A percentile compares a stretch with the other conserved stretches of the same genome.
Evolutionary conservation across 2,888 invertebrate species (phyloP).

Genomic region (Nemapogon koenigi): DNA sequence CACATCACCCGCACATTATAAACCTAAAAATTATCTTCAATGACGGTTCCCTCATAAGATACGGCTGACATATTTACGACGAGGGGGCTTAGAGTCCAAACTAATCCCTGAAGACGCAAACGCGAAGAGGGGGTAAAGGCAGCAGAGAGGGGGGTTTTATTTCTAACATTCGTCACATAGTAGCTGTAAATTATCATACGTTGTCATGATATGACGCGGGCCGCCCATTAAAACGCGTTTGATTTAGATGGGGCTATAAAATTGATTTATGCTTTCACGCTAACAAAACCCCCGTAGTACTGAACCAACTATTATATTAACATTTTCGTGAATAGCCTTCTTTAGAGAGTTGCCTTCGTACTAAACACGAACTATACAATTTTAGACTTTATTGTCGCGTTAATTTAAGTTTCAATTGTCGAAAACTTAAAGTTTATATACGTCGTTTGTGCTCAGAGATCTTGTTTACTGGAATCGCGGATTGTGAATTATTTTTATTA

Average conservation of each 20-base stretch:
- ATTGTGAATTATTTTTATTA: no score
- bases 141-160: slow-evolving; percentile 43
- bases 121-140: slow-evolving; percentile 19
- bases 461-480: slow-evolving; percentile 46
- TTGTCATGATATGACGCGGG: slow-evolving; percentile 66
- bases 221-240: slow-evolving; percentile 67
- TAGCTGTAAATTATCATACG: slow-evolving; percentile 66
- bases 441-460: slow-evolving; percentile 56
- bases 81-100: slow-evolving; percentile 52
- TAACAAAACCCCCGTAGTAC: slow-evolving; percentile 64
- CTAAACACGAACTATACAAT: not conserved
- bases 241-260: slow-evolving; percentile 68
- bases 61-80: slow-evolving; percentile 61
- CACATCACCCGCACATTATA: slow-evolving; percentile 27
- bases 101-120: slow-evolving; percentile 41
- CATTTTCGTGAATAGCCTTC: slow-evolving; percentile 64
- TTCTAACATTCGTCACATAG: slow-evolving; percentile 68
- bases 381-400: not conserved
- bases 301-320: slow-evolving; percentile 66
- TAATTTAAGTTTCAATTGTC: not conserved
- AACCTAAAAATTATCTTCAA: slow-evolving; percentile 58
- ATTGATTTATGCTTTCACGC: slow-evolving; percentile 67
- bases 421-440: slow-evolving; percentile 23
- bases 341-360: slow-evolving; percentile 11
- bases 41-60: slow-evolving; percentile 42